Conservation (phyloP, 2,888 invertebrate genomes). For the Glaucopsyche alexis region DNA sequence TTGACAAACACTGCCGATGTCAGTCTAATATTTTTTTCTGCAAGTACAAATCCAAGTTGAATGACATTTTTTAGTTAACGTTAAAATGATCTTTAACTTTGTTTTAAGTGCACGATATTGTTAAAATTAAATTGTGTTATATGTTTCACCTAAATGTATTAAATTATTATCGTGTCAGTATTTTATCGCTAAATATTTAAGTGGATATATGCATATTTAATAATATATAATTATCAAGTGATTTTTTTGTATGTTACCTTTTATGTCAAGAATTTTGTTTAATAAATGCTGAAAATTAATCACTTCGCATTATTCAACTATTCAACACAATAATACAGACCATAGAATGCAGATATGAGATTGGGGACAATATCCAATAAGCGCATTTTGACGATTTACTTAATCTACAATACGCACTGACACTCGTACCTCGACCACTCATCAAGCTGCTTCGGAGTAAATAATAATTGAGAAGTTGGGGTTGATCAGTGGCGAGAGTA, state of each 20-base stretch:
- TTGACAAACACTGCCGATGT: conserved; percentile 71
- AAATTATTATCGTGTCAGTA: conserved; percentile 75
- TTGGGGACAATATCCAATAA: conserved; percentile 18
- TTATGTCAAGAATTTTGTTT: conserved; percentile 70
- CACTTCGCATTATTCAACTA: conserved; percentile 72
- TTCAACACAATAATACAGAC: conserved; percentile 46
- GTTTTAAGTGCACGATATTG: conserved; percentile 77
- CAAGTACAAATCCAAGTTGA: conserved; percentile 79
- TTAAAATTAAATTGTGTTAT: conserved; percentile 76
- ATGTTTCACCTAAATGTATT: conserved; percentile 76
- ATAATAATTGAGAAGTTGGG: background rate
- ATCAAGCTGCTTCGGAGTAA: conserved; percentile 42
- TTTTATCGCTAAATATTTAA: conserved; percentile 70
- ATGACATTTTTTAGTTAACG: conserved; percentile 77
- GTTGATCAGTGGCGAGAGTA: conserved; percentile 53
- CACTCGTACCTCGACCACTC: conserved; percentile 51
- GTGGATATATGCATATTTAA: conserved; percentile 69
- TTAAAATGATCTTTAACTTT: conserved; percentile 76
- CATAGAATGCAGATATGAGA: conserved; percentile 31
- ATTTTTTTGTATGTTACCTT: conserved; percentile 73
- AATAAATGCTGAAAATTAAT: conserved; percentile 76
- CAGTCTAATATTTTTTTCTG: conserved; percentile 68
- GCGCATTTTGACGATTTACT: conserved; percentile 28
- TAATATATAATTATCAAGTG: conserved; percentile 69
- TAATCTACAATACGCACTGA: conserved; percentile 56